These are phyloP conservation scores for Cyclophora punctaria DNA, from an alignment of 2,888 invertebrate genomes.

Conservation along the genomic window DNA sequence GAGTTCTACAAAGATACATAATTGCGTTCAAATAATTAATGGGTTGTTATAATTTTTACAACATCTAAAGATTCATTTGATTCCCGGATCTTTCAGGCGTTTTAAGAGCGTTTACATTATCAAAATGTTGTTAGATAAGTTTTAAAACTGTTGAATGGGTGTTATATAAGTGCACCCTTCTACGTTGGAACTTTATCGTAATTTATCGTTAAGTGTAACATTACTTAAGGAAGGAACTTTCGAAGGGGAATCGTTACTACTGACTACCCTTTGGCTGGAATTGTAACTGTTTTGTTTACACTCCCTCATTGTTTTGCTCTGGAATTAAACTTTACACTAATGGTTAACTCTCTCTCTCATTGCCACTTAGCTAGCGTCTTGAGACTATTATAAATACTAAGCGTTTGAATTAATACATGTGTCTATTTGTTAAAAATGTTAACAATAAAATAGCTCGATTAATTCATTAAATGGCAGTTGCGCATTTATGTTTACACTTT, in stretches of 20 bases:
- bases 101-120: no score
- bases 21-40: neutral
- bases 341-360: slow-evolving; percentile 34
- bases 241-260: slow-evolving; percentile 45
- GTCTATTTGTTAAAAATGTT: no score
- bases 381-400: no score
- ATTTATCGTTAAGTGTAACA: slow-evolving; percentile 45
- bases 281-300: slow-evolving; percentile 58
- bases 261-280: slow-evolving; percentile 39
- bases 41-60: neutral
- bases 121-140: neutral
- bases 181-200: slow-evolving; percentile 35
- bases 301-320: slow-evolving; percentile 39
- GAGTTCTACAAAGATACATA: slow-evolving; percentile 2
- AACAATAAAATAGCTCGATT: no score
- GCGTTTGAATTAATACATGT: no score
- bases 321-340: slow-evolving; percentile 49
- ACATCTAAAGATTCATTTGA: no score
- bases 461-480: no score
- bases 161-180: slow-evolving; percentile 23
- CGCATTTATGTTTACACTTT: no score
- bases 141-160: slow-evolving; percentile 1
- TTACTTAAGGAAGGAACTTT: slow-evolving; percentile 43
- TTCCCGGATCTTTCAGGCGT: neutral
- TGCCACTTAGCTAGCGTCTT: slow-evolving; percentile 6